Evolutionary conservation across 2,797 vertebrate species (phyloP), one percentile per base, ranked within the genome.

Genomic region (Bovichtus variegatus): DNA sequence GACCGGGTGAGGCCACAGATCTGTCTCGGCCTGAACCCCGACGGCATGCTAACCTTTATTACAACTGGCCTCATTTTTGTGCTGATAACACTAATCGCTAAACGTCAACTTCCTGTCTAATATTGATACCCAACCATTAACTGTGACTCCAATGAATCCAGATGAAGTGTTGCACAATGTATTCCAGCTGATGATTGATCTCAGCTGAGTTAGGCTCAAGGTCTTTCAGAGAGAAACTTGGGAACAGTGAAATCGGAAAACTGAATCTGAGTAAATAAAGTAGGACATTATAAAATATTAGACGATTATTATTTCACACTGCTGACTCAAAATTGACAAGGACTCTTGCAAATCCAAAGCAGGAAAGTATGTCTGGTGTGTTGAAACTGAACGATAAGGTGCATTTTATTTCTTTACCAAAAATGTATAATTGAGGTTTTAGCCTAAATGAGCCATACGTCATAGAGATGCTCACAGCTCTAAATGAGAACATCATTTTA

Each of bases 1-100:
- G 98, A 94, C 98, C 98, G 96, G 97, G 98, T 99, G 94, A 96
- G 92, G 84, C 64, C 60, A 34, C n/a, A 72, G 69, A 40, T 21
- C 61, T 25, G 57, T 58, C 19, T 27, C n/a, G 5, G 61, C 31
- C 59, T 25, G 25, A 66, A 41, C 43, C 46, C 23, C 10, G 0
- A 46, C 11, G 0, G 10, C 74, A 18, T n/a, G 70, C 49, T 71
- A 49, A 75, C 51, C 16, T 25, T 23, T 19, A 16, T 49, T 53
- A 40, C 34, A 36, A 2, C 68, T 61, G 13, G 27, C 50, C 10
- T 70, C 40, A 62, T 46, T 25, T 13, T 41, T 11, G 57, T 21
- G 12, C 38, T 43, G 36, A 44, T 55, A 50, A 51, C 64, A 69
- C 65, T 70, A 69, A 83, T 57, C 10, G 49, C 72, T 72, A 19